These are phyloP conservation scores for Euphonia xanthogaster DNA, from an alignment of 2,797 vertebrate species.

Conservation along the genomic window DNA sequence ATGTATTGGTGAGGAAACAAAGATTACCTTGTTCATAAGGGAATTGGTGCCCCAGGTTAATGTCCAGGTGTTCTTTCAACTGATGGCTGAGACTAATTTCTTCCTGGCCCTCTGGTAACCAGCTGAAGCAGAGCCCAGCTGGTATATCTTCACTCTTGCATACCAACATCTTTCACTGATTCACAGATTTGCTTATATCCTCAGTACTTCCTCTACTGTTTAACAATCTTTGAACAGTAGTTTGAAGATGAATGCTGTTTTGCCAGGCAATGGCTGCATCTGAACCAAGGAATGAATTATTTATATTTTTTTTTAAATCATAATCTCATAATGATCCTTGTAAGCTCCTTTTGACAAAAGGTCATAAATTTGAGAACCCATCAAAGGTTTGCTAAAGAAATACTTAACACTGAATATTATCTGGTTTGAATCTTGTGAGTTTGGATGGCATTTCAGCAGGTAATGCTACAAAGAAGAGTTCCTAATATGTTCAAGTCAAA, in stretches of 20 bases:
- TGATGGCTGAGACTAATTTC: conserved; percentile 80
- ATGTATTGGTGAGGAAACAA: conserved; percentile 75
- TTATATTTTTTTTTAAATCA: not conserved
- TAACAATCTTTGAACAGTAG: conserved; percentile 43
- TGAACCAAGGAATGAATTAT: not conserved
- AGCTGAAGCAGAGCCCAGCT: conserved; percentile 76
- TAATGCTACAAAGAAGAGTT: not conserved
- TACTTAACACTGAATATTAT: not conserved
- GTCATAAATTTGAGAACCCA: not conserved
- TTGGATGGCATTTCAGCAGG: not conserved
- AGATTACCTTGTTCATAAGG: conserved; percentile 76
- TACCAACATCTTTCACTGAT: conserved; percentile 79
- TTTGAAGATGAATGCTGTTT: conserved; percentile 31
- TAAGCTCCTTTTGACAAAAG: not conserved
- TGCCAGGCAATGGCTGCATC: conserved; percentile 16
- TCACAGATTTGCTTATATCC: conserved; percentile 74
- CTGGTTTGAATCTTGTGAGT: not conserved
- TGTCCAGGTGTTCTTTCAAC: conserved; percentile 80
- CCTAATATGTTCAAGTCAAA: not conserved
- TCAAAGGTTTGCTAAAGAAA: not conserved
- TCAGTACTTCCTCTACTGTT: conserved; percentile 69
- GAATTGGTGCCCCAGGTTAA: conserved; percentile 77
- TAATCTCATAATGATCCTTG: not conserved
- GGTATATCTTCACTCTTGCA: conserved; percentile 74
- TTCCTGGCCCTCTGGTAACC: conserved; percentile 79